Conservation (phyloP, 2,113 vertebrate genomes). For the Anhinga rufa region DNA sequence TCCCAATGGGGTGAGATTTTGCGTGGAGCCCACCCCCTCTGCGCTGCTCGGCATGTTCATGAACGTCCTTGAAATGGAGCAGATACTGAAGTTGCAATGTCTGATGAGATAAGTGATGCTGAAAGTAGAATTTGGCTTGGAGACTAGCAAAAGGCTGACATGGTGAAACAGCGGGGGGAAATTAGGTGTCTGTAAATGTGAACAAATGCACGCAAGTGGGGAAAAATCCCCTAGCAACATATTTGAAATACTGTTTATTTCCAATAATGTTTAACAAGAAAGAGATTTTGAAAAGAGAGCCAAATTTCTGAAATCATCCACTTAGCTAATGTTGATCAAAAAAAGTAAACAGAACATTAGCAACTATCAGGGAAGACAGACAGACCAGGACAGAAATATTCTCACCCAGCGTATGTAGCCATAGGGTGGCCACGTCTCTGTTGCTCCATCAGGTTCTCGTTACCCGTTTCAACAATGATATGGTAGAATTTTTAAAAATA, state of each 20-base stretch:
- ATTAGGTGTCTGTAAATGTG: background rate
- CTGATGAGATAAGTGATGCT: background rate
- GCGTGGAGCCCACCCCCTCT: background rate
- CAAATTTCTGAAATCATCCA: background rate
- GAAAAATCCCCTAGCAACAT: too few relatives aligned
- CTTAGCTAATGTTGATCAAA: background rate
- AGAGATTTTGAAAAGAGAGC: background rate
- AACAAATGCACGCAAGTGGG: too few relatives aligned
- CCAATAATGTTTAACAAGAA: background rate
- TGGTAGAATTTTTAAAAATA: background rate
- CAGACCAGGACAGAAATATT: background rate
- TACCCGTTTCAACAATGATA: background rate
- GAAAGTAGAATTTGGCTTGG: background rate
- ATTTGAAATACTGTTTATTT: background rate
- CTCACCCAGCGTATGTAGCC: rapidly evolving
- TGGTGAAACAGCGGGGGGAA: background rate
- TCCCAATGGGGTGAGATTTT: background rate
- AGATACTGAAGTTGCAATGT: background rate
- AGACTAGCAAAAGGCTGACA: background rate
- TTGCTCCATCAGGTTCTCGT: background rate
- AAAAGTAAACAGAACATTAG: background rate
- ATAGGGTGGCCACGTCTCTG: background rate
- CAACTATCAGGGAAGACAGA: background rate
- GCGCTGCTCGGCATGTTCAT: background rate
- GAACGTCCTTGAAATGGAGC: background rate